Percentiles rank a stretch among this genome's conserved stretches.
Evolutionary conservation across 2,888 invertebrate species (phyloP).

Genomic region (Monoplex corrugatus): DNA sequence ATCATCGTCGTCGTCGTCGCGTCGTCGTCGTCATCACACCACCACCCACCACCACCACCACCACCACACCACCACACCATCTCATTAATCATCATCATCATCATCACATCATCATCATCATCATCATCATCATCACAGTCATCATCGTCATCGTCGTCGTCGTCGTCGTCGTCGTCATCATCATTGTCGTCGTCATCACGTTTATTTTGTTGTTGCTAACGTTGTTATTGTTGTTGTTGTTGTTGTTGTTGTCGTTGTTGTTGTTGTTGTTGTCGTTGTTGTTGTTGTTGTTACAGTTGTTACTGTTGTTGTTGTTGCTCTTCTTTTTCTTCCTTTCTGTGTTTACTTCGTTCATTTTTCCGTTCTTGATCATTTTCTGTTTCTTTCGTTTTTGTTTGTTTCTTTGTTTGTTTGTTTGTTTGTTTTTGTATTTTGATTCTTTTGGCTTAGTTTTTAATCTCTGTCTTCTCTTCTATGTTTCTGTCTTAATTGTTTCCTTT

Average conservation of each 20-base stretch:
- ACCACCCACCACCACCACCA: background rate
- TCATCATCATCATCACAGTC: background rate
- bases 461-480: background rate
- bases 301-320: background rate
- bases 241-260: background rate
- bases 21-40: background rate
- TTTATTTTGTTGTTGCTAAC: background rate
- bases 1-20: background rate
- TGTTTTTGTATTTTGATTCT: background rate
- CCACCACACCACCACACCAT: too few relatives aligned
- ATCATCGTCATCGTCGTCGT: background rate
- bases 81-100: conserved; percentile 10
- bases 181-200: background rate
- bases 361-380: background rate
- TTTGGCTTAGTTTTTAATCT: background rate
- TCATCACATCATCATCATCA: background rate
- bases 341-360: background rate
- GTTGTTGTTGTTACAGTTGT: too few relatives aligned
- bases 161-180: background rate
- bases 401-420: background rate
- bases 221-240: background rate
- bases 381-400: background rate
- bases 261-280: too few relatives aligned
- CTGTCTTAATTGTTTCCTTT: too few relatives aligned
- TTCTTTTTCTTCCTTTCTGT: background rate